Percentiles rank a stretch among this genome's conserved stretches.
These are phyloP conservation scores for Megaustenia siamemsis DNA, from an alignment of 2,888 invertebrate genomes.

Conservation along the genomic window DNA sequence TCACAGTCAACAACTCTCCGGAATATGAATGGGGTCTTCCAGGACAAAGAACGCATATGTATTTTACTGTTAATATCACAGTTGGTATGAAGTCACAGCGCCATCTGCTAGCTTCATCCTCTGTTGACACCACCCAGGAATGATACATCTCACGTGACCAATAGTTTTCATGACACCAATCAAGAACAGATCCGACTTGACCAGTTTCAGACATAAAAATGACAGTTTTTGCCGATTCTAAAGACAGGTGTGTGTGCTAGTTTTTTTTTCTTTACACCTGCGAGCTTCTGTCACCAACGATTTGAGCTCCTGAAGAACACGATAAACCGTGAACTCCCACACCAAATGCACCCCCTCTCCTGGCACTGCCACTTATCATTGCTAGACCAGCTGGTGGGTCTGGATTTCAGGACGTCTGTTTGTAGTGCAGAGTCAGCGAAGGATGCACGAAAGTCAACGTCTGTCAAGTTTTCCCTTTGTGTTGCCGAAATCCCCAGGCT, in stretches of 20 bases:
- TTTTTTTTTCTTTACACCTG: neutral
- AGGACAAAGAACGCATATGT: neutral
- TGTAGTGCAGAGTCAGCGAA: too few species aligned
- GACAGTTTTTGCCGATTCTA: neutral
- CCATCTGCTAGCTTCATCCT: neutral
- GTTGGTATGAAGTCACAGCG: neutral
- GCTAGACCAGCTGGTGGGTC: too few species aligned
- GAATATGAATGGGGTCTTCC: neutral
- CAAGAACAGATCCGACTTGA: neutral
- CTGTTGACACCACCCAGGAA: too few species aligned
- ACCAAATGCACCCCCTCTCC: too few species aligned
- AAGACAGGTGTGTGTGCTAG: neutral
- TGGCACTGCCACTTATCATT: too few species aligned
- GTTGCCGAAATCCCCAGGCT: too few species aligned
- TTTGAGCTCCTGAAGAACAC: neutral
- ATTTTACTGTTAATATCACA: too few species aligned
- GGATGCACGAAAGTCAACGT: too few species aligned
- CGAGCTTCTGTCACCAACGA: neutral
- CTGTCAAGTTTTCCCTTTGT: too few species aligned
- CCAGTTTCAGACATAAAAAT: neutral
- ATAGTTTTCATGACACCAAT: neutral
- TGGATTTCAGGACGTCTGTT: too few species aligned
- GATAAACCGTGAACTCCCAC: neutral
- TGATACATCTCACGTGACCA: neutral
- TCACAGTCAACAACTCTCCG: neutral